phyloP scores from a whole-genome alignment of 1,140 invertebrate species.

The Chrysoperla carnea region DNA sequence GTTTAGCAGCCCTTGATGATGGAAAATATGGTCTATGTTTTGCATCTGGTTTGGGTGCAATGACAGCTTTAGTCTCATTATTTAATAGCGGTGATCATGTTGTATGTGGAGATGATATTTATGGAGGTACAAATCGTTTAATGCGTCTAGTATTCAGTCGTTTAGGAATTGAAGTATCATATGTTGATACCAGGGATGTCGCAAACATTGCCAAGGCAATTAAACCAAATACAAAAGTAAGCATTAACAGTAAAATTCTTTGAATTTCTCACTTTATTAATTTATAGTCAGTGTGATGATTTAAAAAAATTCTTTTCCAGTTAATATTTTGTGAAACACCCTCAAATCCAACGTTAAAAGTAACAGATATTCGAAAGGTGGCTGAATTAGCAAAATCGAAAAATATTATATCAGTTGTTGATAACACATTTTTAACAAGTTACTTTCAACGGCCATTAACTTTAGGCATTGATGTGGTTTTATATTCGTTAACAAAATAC shows the following conservation, averaged over 20 bases:
- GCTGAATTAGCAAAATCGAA: slow-evolving; percentile 34
- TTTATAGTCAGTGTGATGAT: slow-evolving; percentile 29
- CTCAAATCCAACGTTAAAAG: slow-evolving; percentile 90
- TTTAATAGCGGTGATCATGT: slow-evolving; percentile 80
- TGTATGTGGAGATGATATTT: slow-evolving; percentile 82
- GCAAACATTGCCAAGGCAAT: slow-evolving; percentile 50
- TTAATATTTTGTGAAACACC: slow-evolving; percentile 95
- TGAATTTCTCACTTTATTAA: slow-evolving; percentile 11
- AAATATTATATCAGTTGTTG: slow-evolving; percentile 74
- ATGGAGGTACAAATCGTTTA: slow-evolving; percentile 76
- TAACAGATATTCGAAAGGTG: slow-evolving; percentile 74
- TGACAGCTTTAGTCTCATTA: slow-evolving; percentile 52
- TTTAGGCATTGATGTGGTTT: slow-evolving; percentile 79
- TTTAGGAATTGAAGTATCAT: slow-evolving; percentile 52
- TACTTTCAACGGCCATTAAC: slow-evolving; percentile 86
- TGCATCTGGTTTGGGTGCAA: slow-evolving; percentile 80
- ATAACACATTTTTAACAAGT: slow-evolving; percentile 95
- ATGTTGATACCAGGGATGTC: slow-evolving; percentile 64
- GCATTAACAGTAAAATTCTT: slow-evolving; percentile 2
- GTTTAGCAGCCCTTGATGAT: slow-evolving; percentile 77
- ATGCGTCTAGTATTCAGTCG: slow-evolving; percentile 39
- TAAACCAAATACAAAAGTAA: slow-evolving; percentile 71
- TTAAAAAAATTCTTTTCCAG: slow-evolving; percentile 28
- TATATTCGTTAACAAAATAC: slow-evolving; percentile 95
- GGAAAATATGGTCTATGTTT: slow-evolving; percentile 77